Base-by-base conservation (phyloP, 2,888 invertebrate species). In the Limulus polyphemus region DNA sequence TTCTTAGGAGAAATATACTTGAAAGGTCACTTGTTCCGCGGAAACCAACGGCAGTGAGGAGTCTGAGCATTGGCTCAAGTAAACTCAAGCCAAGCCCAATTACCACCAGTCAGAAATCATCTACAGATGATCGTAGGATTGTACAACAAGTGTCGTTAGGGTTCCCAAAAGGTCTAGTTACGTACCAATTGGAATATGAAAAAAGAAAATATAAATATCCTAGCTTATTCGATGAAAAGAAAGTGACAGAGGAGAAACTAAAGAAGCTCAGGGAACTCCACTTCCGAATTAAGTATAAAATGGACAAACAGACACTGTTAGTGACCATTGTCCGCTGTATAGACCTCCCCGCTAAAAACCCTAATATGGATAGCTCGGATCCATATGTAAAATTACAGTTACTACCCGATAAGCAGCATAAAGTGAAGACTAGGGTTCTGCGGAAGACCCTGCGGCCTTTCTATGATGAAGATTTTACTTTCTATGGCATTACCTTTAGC, bases 381-480 rank as follows among this genome's bases (percentile, higher is more conserved):
- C 98, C 98, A 0, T 99, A 99, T 77, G 94, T 99, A 50, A 99
- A 99, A 77, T 83, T 99, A 62, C 98, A 97, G 76, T 82, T 99
- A 51, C 79, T 99, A 69, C 99, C 99, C 0, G 98, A 98, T 74
- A 97, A 97, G 77, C 92, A 93, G 75, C 95, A 97, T 76, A 93
- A 94, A 77, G 95, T 94, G 61, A 97, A 95, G 79, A 95, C 95
- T 65, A 82, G 97, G 62, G 97, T 99, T 11, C 84, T 98, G 51
- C 85, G 97, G 69, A 95, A 97, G 76, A 97, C 98, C 56, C 83
- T 90, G 60, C 91, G 92, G 79, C 99, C 99, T 0, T 87, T 92
- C 1, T 99, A 97, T 78, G 97, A 99, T 74, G 99, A 99, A 78
- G 97, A 97, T 77, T 99, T 99, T 77, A 98, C 97, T 1, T 98